Evolutionary conservation across 2,888 invertebrate genomes (phyloP).

Genomic region (Ennomos quercinarius): DNA sequence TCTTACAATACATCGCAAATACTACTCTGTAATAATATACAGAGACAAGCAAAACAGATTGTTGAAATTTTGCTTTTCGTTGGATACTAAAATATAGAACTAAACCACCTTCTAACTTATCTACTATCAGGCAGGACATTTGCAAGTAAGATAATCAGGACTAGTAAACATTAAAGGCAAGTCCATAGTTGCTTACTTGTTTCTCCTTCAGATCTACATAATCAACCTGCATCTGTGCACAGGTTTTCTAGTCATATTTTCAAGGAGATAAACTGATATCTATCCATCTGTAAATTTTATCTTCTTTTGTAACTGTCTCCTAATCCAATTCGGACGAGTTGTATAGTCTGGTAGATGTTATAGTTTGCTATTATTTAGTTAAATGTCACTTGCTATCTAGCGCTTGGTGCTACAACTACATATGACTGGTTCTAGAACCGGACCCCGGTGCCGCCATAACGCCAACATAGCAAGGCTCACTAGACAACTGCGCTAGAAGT

Average conservation of each 20-base stretch:
- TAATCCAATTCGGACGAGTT: constrained; percentile 1
- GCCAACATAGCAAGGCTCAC: constrained; percentile 42
- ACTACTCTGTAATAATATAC: too few relatives aligned
- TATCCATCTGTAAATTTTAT: constrained; percentile 3
- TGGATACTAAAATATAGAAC: too few relatives aligned
- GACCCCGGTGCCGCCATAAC: constrained; percentile 40
- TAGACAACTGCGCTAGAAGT: constrained; percentile 28
- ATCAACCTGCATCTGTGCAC: background rate
- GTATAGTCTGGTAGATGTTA: constrained; percentile 21
- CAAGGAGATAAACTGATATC: constrained; percentile 11
- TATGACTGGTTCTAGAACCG: constrained; percentile 48
- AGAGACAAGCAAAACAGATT: too few relatives aligned
- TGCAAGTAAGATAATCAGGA: background rate
- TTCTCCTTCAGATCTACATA: constrained; percentile 1
- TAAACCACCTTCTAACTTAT: too few relatives aligned
- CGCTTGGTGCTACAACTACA: constrained; percentile 24
- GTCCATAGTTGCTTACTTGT: too few relatives aligned
- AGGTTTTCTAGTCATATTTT: constrained; percentile 8
- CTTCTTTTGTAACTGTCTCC: constrained; percentile 2
- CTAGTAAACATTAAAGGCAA: too few relatives aligned
- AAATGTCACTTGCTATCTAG: constrained; percentile 36
- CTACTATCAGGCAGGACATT: too few relatives aligned
- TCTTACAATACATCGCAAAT: too few relatives aligned
- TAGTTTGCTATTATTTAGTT: constrained; percentile 22
- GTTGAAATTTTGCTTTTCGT: too few relatives aligned